A percentile compares a stretch with the other conserved stretches of the same genome.
Evolutionary conservation across 23 tunicate species (phyloP).

Genomic region (Trididemnum miniatum): DNA sequence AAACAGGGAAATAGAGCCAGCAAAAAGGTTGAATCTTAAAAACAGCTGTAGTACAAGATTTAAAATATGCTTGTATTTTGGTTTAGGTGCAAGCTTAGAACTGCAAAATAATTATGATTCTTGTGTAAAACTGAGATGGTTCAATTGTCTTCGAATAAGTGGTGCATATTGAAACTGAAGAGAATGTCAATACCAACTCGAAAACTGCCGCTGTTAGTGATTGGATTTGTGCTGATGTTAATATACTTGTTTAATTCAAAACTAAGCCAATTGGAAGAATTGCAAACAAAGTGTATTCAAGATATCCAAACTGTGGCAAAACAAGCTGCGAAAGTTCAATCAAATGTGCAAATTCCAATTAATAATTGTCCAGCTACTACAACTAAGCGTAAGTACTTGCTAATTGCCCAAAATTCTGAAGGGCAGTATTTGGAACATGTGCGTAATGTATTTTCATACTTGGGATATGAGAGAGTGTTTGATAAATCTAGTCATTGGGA

Average conservation of each 20-base stretch:
- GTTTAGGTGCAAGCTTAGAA: too few relatives aligned
- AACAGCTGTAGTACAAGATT: too few relatives aligned
- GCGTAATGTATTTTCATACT: constrained; percentile 50
- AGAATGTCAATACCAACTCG: not conserved
- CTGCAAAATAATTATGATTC: too few relatives aligned
- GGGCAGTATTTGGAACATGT: constrained; percentile 67
- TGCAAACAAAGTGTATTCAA: constrained; percentile 8
- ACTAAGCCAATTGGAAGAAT: not conserved
- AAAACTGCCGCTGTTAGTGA: constrained; percentile 8
- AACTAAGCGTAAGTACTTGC: constrained; percentile 2
- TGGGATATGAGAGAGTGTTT: constrained; percentile 72
- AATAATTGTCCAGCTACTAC: not conserved
- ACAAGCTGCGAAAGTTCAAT: not conserved
- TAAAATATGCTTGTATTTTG: too few relatives aligned
- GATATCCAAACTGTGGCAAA: not conserved
- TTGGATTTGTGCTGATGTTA: not conserved
- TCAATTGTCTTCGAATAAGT: not conserved
- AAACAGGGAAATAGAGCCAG: too few relatives aligned
- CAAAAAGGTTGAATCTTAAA: too few relatives aligned
- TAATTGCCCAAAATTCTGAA: constrained; percentile 51
- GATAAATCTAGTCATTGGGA: constrained; percentile 58
- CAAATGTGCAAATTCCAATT: not conserved
- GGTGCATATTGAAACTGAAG: not conserved
- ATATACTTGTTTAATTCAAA: constrained; percentile 15
- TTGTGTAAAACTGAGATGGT: too few relatives aligned